Percentiles rank a stretch among this genome's conserved stretches.
Evolutionary conservation across 2,113 vertebrate genomes (phyloP).

Genomic region (Tachuris rubrigastra): DNA sequence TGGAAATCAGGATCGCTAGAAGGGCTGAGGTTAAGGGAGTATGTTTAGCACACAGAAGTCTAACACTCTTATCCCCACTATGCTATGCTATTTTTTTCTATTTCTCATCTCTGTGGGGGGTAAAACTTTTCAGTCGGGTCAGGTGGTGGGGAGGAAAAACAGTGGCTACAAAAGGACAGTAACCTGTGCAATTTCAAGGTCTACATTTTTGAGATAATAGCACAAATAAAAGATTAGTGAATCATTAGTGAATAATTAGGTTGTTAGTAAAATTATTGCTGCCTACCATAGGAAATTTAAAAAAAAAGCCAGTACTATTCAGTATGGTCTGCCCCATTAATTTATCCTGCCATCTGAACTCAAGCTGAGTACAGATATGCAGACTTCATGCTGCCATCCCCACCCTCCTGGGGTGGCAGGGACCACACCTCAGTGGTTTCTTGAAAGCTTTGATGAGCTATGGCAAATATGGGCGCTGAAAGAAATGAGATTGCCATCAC

Average conservation of each 20-base stretch:
- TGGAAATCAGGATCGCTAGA: background rate
- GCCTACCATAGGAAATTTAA: background rate
- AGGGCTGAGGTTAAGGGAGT: background rate
- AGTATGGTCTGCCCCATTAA: background rate
- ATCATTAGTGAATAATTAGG: background rate
- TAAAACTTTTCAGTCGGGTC: background rate
- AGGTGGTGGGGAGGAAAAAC: background rate
- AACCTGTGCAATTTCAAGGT: background rate
- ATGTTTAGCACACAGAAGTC: background rate
- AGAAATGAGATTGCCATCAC: too few species aligned
- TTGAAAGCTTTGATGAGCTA: background rate
- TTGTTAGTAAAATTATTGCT: background rate
- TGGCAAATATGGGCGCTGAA: too few species aligned
- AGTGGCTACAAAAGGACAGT: background rate
- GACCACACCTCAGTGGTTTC: background rate
- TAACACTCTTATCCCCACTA: fast-evolving
- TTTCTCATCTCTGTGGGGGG: background rate
- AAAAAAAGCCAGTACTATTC: background rate
- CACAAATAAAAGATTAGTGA: background rate
- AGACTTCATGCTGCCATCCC: fast-evolving
- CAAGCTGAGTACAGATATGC: fast-evolving
- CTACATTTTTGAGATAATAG: background rate
- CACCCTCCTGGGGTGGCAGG: fast-evolving
- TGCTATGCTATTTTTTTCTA: background rate
- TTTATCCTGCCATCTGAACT: background rate